phyloP scores from a whole-genome alignment of 2,113 vertebrate species.

The Monopterus albus region DNA sequence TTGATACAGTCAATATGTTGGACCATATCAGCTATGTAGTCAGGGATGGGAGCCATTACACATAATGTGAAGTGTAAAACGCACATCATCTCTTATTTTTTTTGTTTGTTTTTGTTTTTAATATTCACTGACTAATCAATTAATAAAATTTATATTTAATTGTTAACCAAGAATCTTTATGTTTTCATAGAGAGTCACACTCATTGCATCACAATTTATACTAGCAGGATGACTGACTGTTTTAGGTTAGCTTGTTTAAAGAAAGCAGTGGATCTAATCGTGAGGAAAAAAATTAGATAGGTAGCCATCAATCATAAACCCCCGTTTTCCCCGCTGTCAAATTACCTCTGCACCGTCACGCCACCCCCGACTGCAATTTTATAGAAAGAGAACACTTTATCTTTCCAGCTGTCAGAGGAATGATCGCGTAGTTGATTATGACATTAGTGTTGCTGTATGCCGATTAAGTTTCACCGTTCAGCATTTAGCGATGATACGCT shows the following conservation, averaged over 20 bases:
- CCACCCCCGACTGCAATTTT: constrained; percentile 39
- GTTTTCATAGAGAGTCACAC: background rate
- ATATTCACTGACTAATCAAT: constrained; percentile 2
- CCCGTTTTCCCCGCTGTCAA: constrained; percentile 48
- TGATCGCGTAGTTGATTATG: constrained; percentile 58
- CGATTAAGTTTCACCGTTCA: constrained; percentile 30
- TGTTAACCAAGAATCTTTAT: background rate
- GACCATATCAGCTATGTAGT: background rate
- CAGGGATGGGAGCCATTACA: background rate
- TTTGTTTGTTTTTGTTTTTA: no score
- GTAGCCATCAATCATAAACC: constrained; percentile 54
- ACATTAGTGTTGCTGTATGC: constrained; percentile 17
- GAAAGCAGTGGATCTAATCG: constrained; percentile 53
- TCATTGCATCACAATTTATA: background rate
- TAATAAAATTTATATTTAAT: background rate
- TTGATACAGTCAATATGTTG: constrained; percentile 26
- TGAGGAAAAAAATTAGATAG: constrained; percentile 31
- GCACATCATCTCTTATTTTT: background rate
- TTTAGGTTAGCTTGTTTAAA: constrained; percentile 57
- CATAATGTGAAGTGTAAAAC: background rate
- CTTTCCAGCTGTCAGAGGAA: constrained; percentile 57
- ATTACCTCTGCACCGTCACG: constrained; percentile 48
- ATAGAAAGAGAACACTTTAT: constrained; percentile 47
- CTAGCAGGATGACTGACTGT: constrained; percentile 51
- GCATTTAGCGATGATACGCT: constrained; percentile 22